Evolutionary conservation across 2,113 vertebrate genomes (phyloP).

Genomic region (Mormoops blainvillei): DNA sequence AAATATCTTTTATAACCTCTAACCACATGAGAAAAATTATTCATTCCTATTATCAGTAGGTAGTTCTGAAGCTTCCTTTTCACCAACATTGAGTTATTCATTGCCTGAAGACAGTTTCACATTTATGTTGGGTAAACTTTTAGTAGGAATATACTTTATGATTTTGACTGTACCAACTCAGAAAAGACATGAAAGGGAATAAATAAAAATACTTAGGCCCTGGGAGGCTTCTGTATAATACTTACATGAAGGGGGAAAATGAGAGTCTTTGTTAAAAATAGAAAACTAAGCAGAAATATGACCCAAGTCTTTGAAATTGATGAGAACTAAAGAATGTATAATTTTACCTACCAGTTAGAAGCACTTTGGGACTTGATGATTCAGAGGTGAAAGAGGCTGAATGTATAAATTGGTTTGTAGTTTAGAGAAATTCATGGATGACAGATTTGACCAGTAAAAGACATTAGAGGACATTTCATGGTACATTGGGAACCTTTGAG

Average conservation of each 20-base stretch:
- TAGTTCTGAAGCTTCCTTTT: neutral
- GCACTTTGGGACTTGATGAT: neutral
- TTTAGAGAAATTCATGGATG: slow-evolving; percentile 7
- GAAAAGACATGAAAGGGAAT: neutral
- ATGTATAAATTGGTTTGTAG: neutral
- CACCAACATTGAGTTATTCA: neutral
- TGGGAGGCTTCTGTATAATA: neutral
- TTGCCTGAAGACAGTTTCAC: neutral
- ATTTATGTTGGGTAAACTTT: neutral
- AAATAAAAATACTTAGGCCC: neutral
- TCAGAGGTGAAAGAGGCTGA: neutral
- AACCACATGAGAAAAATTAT: neutral
- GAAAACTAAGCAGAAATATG: neutral
- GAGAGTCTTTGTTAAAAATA: neutral
- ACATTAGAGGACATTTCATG: neutral
- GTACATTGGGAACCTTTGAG: neutral
- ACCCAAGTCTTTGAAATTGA: neutral
- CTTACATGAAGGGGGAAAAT: neutral
- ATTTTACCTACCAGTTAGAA: neutral
- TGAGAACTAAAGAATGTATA: neutral
- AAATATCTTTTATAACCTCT: neutral
- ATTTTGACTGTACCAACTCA: neutral
- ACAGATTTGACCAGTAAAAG: neutral
- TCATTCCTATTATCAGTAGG: neutral
- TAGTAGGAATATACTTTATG: neutral